Evolutionary conservation across 2,797 vertebrate species (phyloP), one percentile per base, ranked within the genome.

Genomic region (Rousettus madagascariensis): DNA sequence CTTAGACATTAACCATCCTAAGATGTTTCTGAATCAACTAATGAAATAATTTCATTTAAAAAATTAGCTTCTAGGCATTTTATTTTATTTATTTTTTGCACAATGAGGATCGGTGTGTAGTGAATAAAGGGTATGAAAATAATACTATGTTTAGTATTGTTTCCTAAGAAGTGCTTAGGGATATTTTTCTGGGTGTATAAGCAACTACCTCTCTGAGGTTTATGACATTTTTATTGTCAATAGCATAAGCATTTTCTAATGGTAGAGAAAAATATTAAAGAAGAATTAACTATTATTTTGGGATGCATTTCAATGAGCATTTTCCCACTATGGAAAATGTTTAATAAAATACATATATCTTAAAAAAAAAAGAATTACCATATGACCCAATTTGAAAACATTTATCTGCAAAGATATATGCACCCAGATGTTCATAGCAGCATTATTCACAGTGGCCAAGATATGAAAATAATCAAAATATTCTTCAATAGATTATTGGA

Each of bases 11-110:
- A 90, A 69, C 11, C 22, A 65, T 72, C 8, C 41, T 43, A 77
- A 90, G 20, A 69, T 59, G 36, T 79, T 95, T 91, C 19, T 85
- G 59, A 91, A 33, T 91, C 69, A 91, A 38, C 41, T 79, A 78
- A 9, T 79, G 30, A 61, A 86, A 89, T 16, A 74, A 74, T 74
- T 95, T 51, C 63, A 49, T 74, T 65, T 72, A 20, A 86, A 57
- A 71, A 86, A 61, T 38, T 46, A 72, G 26, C 46, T 69, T 22
- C 63, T 79, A 59, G 38, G 8, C 8, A 8, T 43, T 43, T 43
- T 41, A 6, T 41, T 41, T 41, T 41, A 5, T 41, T 41, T 41
- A 5, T 88, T 57, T 17, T 84, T 74, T 74, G 55, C 30, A 49
- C 0, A 12, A 5, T 83, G 26, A 66, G 19, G 53, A 69, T 77